Conservation (phyloP, 1,140 invertebrate species). For the Megalopta genalis region DNA sequence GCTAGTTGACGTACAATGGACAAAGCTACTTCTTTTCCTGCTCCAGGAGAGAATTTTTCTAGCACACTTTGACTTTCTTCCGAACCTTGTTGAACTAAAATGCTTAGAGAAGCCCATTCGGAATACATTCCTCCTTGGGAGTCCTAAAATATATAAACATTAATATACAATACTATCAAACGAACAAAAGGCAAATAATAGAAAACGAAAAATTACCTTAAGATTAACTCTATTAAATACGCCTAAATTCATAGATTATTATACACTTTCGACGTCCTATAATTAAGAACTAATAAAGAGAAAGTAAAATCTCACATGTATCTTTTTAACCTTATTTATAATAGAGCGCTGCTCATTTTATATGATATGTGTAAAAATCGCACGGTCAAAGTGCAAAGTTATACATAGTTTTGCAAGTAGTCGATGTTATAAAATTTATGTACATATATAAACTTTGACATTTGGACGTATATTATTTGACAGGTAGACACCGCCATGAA, state of each 20-base stretch:
- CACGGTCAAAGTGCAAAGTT: background rate
- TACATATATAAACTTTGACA: constrained; percentile 13
- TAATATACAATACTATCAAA: constrained; percentile 19
- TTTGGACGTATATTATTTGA: constrained; percentile 8
- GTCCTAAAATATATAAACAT: constrained; percentile 60
- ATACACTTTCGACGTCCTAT: constrained; percentile 46
- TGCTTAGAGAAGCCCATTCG: constrained; percentile 90
- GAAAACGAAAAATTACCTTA: constrained; percentile 79
- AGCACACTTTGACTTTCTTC: constrained; percentile 89
- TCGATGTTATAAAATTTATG: constrained; percentile 8
- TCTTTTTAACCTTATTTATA: constrained; percentile 1
- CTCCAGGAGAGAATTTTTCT: constrained; percentile 89
- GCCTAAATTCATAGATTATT: constrained; percentile 87
- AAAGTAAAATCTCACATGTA: constrained; percentile 22
- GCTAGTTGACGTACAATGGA: constrained; percentile 91
- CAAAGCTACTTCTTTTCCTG: constrained; percentile 90
- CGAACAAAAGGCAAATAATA: background rate
- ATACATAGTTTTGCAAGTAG: constrained; percentile 1
- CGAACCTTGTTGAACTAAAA: constrained; percentile 84
- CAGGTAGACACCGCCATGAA: constrained; percentile 1
- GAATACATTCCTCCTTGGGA: constrained; percentile 88
- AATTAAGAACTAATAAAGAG: constrained; percentile 10
- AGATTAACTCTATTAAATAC: constrained; percentile 87
- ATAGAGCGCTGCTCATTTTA: constrained; percentile 13
- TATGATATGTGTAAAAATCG: background rate